Evolutionary conservation across 1,140 invertebrate genomes (phyloP), one percentile per base, ranked within the genome.

Genomic region (Argopecten irradians): DNA sequence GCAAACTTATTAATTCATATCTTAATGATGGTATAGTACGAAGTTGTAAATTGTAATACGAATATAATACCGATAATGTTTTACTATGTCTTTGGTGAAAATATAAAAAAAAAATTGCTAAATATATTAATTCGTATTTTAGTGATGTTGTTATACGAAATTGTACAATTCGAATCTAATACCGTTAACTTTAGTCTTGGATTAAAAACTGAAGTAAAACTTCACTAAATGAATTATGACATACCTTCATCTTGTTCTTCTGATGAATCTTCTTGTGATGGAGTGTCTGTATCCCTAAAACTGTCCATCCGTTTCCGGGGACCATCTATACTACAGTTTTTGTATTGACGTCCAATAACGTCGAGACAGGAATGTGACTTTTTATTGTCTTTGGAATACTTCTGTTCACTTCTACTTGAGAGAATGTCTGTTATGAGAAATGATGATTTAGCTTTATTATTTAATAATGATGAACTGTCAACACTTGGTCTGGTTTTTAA

Each of bases 401-500:
- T 71, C 55, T 71, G 55, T 71, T 71, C 55, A 71, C 55, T 71
- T 71, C 55, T 71, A n/a, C 55, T 71, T 0, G 55, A 71, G 22
- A 71, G n/a, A 71, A 71, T 71, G 55, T 71, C 55, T 71, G 55
- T 71, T 3, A 71, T 71, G n/a, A 71, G 55, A n/a, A 71, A 71
- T 71, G 55, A 71, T 1, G 55, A 71, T 71, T 71, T 71, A 0
- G 55, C 55, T 71, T 71, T 71, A 71, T 71, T 71, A 71, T 22
- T 71, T 71, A 71, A 71, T 28, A 28, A 22, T 22, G 55, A 71
- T 1, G 55, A 28, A 11, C 55, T 28, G 55, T 71, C 55, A n/a
- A 71, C 55, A 71, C 22, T 71, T 71, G 55, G 13, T 5, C 55
- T 22, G n/a, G 22, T 71, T 71, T 71, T 71, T 71, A 71, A 71